These are phyloP conservation scores for Carassius carassius DNA, from an alignment of 2,113 vertebrate species.

Conservation along the genomic window DNA sequence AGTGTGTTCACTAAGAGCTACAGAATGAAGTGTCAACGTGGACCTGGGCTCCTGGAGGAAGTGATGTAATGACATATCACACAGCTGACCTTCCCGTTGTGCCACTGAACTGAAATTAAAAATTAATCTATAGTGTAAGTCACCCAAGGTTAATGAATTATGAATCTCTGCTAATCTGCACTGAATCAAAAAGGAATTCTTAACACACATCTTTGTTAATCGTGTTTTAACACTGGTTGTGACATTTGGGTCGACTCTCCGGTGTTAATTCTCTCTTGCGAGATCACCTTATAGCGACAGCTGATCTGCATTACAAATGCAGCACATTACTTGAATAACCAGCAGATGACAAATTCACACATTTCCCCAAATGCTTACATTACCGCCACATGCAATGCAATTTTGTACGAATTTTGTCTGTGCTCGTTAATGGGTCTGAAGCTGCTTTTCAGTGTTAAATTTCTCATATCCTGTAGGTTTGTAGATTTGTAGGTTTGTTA, in stretches of 20 bases:
- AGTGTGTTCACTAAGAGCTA: neutral
- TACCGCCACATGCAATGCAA: neutral
- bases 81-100: conserved; percentile 35
- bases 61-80: conserved; percentile 47
- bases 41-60: conserved; percentile 19
- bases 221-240: conserved; percentile 48
- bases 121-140: conserved; percentile 50
- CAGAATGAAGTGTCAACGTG: conserved; percentile 22
- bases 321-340: neutral
- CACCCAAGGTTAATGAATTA: conserved; percentile 55
- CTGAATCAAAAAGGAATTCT: conserved; percentile 51
- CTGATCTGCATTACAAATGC: conserved; percentile 11
- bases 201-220: conserved; percentile 47
- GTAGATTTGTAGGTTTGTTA: neutral
- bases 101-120: conserved; percentile 46
- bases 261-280: conserved; percentile 9
- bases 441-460: neutral
- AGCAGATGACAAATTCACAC: neutral
- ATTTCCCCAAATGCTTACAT: neutral
- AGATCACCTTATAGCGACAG: conserved; percentile 10
- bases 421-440: neutral
- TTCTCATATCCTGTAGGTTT: neutral
- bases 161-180: conserved; percentile 53
- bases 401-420: neutral
- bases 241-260: conserved; percentile 1